Percentiles rank a stretch among this genome's conserved stretches.
phyloP scores from a whole-genome alignment of 2,888 invertebrate genomes.

The Bembecia ichneumoniformis region DNA sequence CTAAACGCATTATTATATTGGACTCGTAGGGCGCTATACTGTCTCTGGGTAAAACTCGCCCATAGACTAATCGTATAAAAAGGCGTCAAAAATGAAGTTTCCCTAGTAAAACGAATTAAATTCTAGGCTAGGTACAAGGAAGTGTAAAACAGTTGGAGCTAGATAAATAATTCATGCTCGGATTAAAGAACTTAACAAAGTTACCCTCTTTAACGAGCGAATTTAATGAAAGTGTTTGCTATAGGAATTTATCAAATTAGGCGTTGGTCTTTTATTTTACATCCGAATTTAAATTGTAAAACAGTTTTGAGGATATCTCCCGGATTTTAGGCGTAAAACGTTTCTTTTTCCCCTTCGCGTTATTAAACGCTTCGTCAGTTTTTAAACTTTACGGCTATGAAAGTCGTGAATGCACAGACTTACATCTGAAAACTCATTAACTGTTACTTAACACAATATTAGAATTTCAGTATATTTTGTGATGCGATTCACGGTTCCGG shows the following conservation, averaged over 20 bases:
- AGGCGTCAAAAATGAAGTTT: slow-evolving; percentile 3
- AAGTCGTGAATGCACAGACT: no score
- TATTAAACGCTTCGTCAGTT: no score
- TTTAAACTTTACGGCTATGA: no score
- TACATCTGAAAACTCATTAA: no score
- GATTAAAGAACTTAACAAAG: slow-evolving; percentile 33
- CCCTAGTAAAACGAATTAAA: slow-evolving; percentile 20
- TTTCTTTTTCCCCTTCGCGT: no score
- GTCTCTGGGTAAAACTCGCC: no score
- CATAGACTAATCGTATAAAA: slow-evolving; percentile 6
- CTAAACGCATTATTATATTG: no score
- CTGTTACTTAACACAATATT: no score
- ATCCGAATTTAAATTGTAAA: slow-evolving; percentile 4
- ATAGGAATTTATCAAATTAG: slow-evolving; percentile 21
- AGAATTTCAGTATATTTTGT: no score
- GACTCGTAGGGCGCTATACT: no score
- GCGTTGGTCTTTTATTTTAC: slow-evolving; percentile 5
- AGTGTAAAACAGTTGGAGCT: slow-evolving; percentile 20
- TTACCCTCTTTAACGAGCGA: slow-evolving; percentile 22
- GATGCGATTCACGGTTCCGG: no score
- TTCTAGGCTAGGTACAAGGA: slow-evolving; percentile 15
- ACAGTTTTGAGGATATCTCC: slow-evolving; percentile 2
- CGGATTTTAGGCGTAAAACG: background rate
- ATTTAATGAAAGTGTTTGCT: slow-evolving; percentile 32
- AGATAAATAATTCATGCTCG: slow-evolving; percentile 33